Evolutionary conservation across 2,888 invertebrate species (phyloP).

Genomic region (Drosophila borealis): DNA sequence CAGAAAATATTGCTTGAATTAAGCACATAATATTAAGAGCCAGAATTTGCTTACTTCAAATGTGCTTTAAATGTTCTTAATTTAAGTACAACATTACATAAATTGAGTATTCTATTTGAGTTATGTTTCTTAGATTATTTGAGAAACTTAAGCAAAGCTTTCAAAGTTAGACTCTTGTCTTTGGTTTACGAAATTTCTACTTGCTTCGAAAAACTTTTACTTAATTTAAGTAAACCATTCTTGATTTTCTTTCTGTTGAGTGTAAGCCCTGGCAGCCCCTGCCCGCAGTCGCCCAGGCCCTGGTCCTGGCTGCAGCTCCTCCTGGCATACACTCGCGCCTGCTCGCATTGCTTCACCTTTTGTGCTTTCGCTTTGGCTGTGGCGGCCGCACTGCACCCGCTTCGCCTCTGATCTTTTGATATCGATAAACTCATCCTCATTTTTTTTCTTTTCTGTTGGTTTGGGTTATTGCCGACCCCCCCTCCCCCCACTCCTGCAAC

Average conservation of each 20-base stretch:
- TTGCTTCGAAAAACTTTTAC: too few species aligned
- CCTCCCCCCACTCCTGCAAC: neutral
- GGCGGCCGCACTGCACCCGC: constrained; percentile 16
- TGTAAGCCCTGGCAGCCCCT: neutral
- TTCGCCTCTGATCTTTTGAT: constrained; percentile 54
- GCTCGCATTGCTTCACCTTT: constrained; percentile 40
- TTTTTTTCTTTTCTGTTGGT: constrained; percentile 18
- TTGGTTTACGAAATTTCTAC: too few species aligned
- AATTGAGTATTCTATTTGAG: too few species aligned
- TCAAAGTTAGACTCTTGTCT: too few species aligned
- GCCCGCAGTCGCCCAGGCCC: neutral
- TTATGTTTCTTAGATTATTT: too few species aligned
- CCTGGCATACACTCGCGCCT: constrained; percentile 10
- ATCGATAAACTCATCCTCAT: constrained; percentile 76
- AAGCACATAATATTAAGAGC: too few species aligned
- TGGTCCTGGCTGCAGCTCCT: constrained; percentile 9
- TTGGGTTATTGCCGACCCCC: constrained; percentile 8
- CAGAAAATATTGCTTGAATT: too few species aligned
- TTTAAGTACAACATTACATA: too few species aligned
- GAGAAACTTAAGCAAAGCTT: too few species aligned
- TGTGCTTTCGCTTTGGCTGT: constrained; percentile 24
- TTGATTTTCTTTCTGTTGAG: neutral
- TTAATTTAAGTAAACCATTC: neutral
- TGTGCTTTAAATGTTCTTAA: too few species aligned
- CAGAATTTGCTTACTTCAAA: too few species aligned